Evolutionary conservation across 2,113 vertebrate genomes (phyloP).

Genomic region (Macaca mulatta): DNA sequence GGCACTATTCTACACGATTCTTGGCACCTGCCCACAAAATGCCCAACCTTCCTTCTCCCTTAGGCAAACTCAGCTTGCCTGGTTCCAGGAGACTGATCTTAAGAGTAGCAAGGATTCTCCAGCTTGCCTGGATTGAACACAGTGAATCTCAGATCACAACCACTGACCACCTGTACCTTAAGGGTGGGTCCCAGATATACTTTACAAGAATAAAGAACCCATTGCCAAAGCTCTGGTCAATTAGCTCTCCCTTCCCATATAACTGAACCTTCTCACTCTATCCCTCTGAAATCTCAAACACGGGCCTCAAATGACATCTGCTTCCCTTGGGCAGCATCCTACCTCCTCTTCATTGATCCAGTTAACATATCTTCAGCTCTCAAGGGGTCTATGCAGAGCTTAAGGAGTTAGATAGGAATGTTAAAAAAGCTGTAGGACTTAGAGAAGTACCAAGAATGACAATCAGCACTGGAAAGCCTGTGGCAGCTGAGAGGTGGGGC

Average conservation of each 20-base stretch:
- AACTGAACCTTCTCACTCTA: background rate
- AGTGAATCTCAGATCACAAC: background rate
- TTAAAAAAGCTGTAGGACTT: background rate
- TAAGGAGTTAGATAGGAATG: background rate
- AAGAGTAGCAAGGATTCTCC: background rate
- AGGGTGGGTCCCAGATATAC: background rate
- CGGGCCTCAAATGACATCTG: background rate
- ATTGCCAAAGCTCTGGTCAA: background rate
- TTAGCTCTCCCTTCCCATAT: background rate
- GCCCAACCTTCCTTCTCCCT: background rate
- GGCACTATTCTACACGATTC: background rate
- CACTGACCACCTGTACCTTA: background rate
- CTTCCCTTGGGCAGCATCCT: background rate
- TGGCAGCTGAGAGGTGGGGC: background rate
- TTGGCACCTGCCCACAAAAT: background rate
- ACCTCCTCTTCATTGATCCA: background rate
- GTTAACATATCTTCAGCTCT: background rate
- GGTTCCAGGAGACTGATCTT: background rate
- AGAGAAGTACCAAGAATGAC: background rate
- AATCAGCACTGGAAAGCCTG: background rate
- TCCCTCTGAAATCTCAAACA: background rate
- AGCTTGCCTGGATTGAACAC: background rate
- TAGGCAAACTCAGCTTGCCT: background rate
- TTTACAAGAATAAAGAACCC: background rate
- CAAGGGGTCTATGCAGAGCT: background rate